Conservation (phyloP, 2,888 invertebrate genomes). For the Prosopocoilus inquinatus region DNA sequence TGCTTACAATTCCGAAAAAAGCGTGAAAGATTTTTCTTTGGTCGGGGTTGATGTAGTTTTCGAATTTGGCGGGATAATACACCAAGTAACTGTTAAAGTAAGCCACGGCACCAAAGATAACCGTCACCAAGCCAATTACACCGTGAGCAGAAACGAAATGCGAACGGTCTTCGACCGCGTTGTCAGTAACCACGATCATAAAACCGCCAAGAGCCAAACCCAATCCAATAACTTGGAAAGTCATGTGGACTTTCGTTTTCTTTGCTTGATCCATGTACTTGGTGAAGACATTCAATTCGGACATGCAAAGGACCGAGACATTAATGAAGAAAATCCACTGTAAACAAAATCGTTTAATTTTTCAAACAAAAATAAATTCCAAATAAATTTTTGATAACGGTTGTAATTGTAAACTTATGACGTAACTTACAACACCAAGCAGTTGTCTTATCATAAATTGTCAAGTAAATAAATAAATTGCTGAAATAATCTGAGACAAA, state of each 20-base stretch:
- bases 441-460: too few relatives aligned
- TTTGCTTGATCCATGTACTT: conserved; percentile 28
- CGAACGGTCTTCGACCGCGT: conserved; percentile 35
- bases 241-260: conserved; percentile 41
- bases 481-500: too few relatives aligned
- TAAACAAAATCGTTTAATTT: conserved; percentile 24
- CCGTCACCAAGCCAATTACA: conserved; percentile 39
- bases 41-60: conserved; percentile 25
- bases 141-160: conserved; percentile 45
- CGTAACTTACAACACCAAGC: too few relatives aligned
- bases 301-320: conserved; percentile 41
- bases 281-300: conserved; percentile 40
- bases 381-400: too few relatives aligned
- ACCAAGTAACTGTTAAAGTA: conserved; percentile 40
- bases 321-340: conserved; percentile 46
- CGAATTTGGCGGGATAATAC: conserved; percentile 38
- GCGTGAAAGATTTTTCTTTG: conserved; percentile 30
- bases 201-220: conserved; percentile 36
- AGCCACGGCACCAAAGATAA: conserved; percentile 34
- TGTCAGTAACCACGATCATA: conserved; percentile 37
- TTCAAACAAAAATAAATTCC: background rate
- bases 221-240: conserved; percentile 35
- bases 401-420: too few relatives aligned
- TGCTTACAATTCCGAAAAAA: conserved; percentile 24
- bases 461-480: too few relatives aligned